Conservation (phyloP, 2,797 vertebrate genomes). For the Intellagama lesueurii region DNA sequence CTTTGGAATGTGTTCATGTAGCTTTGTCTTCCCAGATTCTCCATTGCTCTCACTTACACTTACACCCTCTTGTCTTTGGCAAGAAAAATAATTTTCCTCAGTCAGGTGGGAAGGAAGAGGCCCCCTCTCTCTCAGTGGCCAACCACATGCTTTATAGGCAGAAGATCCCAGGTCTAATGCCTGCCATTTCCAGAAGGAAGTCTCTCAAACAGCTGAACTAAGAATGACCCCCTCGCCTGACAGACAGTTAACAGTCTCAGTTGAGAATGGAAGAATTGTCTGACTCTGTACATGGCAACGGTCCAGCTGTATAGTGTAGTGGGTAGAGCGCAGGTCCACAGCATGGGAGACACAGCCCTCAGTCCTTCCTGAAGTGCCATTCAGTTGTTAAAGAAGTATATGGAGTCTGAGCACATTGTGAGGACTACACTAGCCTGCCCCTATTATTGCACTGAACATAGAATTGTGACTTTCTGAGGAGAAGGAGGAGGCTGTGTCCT, state of each 20-base stretch:
- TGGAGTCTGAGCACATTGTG: too few relatives aligned
- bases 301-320: not conserved
- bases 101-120: not conserved
- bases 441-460: too few relatives aligned
- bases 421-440: too few relatives aligned
- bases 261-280: not conserved
- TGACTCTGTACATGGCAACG: not conserved
- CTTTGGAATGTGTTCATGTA: not conserved
- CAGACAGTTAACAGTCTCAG: not conserved
- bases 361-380: too few relatives aligned
- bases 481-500: too few relatives aligned
- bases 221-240: not conserved
- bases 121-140: not conserved
- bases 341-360: not conserved
- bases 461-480: too few relatives aligned
- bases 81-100: not conserved
- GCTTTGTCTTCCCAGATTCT: not conserved
- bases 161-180: not conserved
- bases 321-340: not conserved
- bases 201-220: not conserved
- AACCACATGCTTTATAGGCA: not conserved
- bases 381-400: too few relatives aligned
- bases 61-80: not conserved
- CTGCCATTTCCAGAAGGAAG: not conserved
- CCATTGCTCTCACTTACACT: not conserved